These are phyloP conservation scores for Habropoda laboriosa DNA, from an alignment of 1,140 invertebrate species.

Conservation along the genomic window DNA sequence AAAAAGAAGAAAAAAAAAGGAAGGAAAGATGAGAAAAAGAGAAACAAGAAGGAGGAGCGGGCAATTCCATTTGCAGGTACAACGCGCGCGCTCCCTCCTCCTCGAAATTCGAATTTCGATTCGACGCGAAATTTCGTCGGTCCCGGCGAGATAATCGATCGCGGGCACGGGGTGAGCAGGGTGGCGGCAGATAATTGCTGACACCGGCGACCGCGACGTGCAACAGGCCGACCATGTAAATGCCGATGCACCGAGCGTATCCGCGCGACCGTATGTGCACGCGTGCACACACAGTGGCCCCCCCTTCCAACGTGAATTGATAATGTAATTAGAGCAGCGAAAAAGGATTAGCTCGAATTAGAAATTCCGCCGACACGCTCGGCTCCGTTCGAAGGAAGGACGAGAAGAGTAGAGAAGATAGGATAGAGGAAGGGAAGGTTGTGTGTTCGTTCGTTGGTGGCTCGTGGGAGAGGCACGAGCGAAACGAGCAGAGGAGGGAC, in stretches of 20 bases:
- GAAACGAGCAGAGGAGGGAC: constrained; percentile 14
- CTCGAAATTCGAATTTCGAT: not conserved
- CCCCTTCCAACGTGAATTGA: constrained; percentile 70
- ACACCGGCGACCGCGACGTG: constrained; percentile 38
- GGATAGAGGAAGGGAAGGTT: not conserved
- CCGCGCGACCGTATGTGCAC: constrained; percentile 32
- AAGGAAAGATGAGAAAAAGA: not conserved
- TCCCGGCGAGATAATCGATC: constrained; percentile 33
- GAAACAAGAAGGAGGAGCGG: too few relatives aligned
- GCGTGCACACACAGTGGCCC: constrained; percentile 31
- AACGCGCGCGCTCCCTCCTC: not conserved
- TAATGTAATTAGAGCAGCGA: constrained; percentile 75
- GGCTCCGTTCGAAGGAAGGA: not conserved
- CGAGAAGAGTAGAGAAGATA: not conserved
- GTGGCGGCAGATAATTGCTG: constrained; percentile 42
- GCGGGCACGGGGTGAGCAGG: not conserved
- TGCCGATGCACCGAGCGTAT: constrained; percentile 53
- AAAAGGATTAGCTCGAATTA: constrained; percentile 78
- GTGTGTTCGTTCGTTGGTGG: not conserved
- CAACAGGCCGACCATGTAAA: constrained; percentile 59
- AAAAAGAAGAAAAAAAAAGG: too few relatives aligned
- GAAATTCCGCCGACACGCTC: constrained; percentile 68
- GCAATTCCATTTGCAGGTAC: not conserved
- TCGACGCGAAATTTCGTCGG: constrained; percentile 18
- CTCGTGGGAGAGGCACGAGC: constrained; percentile 41